Conservation (phyloP, 2,888 invertebrate species). For the Ariolimax columbianus region DNA sequence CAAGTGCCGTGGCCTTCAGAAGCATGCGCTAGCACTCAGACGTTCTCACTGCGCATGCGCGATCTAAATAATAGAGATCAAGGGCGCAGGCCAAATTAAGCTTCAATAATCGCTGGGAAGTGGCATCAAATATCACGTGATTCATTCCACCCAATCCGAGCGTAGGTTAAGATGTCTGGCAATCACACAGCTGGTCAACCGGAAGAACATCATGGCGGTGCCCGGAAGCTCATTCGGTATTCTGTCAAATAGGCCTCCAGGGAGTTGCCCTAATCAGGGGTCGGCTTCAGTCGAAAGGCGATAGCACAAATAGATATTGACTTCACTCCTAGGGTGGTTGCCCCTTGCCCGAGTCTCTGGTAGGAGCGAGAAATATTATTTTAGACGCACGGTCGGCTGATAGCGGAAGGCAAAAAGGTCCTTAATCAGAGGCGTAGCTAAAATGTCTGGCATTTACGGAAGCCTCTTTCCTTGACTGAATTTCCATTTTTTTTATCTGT, state of each 20-base stretch:
- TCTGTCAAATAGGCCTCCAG: conserved; percentile 24
- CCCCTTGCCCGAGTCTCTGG: background rate
- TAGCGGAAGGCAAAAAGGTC: no score
- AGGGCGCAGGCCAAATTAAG: no score
- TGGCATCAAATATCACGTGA: conserved; percentile 15
- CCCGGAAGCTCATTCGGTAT: conserved; percentile 9
- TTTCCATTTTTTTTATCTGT: no score
- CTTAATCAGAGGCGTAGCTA: no score
- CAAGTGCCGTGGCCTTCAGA: no score
- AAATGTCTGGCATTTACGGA: no score
- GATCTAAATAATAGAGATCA: no score
- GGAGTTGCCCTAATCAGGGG: conserved; percentile 14
- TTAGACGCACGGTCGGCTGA: background rate
- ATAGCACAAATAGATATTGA: conserved; percentile 29
- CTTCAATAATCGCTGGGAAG: no score
- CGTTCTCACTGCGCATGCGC: no score
- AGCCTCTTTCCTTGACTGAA: no score
- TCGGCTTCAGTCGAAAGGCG: background rate
- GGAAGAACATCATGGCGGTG: conserved; percentile 22
- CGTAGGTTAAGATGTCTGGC: conserved; percentile 20
- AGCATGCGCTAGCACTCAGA: no score
- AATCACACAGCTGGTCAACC: conserved; percentile 35
- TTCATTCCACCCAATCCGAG: background rate
- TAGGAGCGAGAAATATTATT: background rate
- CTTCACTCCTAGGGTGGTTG: background rate